Percentiles rank a stretch among this genome's conserved stretches.
phyloP scores from a whole-genome alignment of 2,888 invertebrate genomes.

The Drosophila borborema region DNA sequence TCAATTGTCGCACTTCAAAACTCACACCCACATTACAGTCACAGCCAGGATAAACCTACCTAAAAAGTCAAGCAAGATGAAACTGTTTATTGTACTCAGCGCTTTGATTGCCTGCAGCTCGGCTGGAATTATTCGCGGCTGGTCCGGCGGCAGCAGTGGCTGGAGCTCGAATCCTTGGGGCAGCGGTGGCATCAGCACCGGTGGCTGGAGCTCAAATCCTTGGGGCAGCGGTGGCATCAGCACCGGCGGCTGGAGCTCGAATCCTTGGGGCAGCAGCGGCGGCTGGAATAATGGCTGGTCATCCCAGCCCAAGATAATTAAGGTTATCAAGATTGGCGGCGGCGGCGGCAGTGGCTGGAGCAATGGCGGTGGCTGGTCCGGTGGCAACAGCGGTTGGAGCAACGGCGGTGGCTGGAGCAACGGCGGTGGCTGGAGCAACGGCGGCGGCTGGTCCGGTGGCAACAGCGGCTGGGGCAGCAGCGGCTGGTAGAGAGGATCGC shows the following conservation, averaged over 20 bases:
- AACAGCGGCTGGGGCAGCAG: conserved; percentile 40
- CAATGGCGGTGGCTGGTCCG: neutral
- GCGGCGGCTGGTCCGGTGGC: conserved; percentile 46
- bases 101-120: conserved; percentile 70
- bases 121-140: conserved; percentile 49
- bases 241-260: conserved; percentile 25
- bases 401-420: conserved; percentile 35
- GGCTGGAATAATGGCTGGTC: conserved; percentile 60
- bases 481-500: conserved; percentile 47
- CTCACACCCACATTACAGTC: conserved; percentile 13
- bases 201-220: conserved; percentile 60
- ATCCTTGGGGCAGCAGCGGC: conserved; percentile 27
- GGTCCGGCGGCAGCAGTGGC: conserved; percentile 39
- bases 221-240: conserved; percentile 43
- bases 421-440: conserved; percentile 40
- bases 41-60: conserved; percentile 6
- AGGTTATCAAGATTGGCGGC: conserved; percentile 53
- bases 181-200: conserved; percentile 38
- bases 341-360: conserved; percentile 33
- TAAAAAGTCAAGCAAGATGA: conserved; percentile 56
- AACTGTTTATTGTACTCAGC: conserved; percentile 71
- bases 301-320: conserved; percentile 61
- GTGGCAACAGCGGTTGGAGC: conserved; percentile 25
- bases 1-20: conserved; percentile 60
- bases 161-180: conserved; percentile 53